Evolutionary conservation across 2,113 vertebrate species (phyloP).

Genomic region (Antennarius striatus): DNA sequence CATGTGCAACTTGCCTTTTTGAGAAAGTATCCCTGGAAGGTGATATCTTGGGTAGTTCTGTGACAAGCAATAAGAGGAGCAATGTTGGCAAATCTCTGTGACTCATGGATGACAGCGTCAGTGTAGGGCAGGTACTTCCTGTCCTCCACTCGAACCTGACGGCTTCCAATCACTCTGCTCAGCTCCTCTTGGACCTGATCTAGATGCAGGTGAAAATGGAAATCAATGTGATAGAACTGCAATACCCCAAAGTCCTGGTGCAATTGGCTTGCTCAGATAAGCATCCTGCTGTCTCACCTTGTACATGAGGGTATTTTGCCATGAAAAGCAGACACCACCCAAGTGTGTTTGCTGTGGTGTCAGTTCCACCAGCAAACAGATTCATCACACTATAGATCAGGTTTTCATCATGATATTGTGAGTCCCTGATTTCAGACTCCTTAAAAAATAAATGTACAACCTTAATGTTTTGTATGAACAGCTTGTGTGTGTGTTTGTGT

Average conservation of each 20-base stretch:
- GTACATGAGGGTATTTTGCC: constrained; percentile 77
- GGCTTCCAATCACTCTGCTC: constrained; percentile 62
- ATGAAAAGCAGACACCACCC: constrained; percentile 72
- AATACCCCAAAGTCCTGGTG: constrained; percentile 16
- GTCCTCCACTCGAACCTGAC: constrained; percentile 61
- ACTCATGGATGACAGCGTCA: constrained; percentile 78
- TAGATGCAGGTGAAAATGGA: constrained; percentile 9
- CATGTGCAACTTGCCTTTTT: constrained; percentile 25
- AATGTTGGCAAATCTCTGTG: constrained; percentile 70
- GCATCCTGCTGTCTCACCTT: constrained; percentile 65
- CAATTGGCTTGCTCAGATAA: neutral
- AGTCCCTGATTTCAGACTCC: constrained; percentile 28
- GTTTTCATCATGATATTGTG: constrained; percentile 59
- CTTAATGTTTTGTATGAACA: neutral
- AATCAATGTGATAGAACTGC: constrained; percentile 16
- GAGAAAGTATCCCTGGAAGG: constrained; percentile 57
- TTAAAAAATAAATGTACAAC: constrained; percentile 6
- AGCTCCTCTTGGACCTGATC: constrained; percentile 75
- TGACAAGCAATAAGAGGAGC: constrained; percentile 54
- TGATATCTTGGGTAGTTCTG: constrained; percentile 57
- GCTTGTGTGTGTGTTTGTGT: too few relatives aligned
- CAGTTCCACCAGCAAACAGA: constrained; percentile 76
- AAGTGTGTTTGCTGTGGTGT: constrained; percentile 66
- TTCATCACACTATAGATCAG: constrained; percentile 56
- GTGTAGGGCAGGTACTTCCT: constrained; percentile 72